Base-by-base conservation (phyloP, 2,797 vertebrate species). In the Molossus molossus region DNA sequence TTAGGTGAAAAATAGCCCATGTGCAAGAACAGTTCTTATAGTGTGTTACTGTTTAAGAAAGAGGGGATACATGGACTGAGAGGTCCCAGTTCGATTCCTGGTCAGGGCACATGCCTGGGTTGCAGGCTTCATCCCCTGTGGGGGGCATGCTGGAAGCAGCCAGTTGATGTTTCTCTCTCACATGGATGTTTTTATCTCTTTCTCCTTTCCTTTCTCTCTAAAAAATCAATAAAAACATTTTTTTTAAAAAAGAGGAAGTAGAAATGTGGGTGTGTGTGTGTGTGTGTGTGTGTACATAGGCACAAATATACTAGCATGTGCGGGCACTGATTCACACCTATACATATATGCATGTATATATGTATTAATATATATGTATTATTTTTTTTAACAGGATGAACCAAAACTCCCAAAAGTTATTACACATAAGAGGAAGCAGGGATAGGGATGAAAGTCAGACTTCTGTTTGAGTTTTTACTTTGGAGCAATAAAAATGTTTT, bases 381-480 rank as follows among this genome's bases (percentile, higher is more conserved):
- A 33, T n/a, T 72, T 50, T 50, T 64, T 53, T 0, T 17, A 91
- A 72, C 75, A 33, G 27, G 13, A 33, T 80, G 75, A 81, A 73
- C 8, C 2, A 90, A 83, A 91, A 65, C 14, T 72, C 57, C 7
- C 1, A 55, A 65, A 82, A 77, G 23, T 20, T 62, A 1, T 79
- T 82, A 60, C 1, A 23, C 50, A 5, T 29, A 67, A 67, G 60
- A 83, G 3, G 23, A 96, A 37, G 0, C 50, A 95, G 57, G 9
- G 4, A 45, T 23, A 90, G 2, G 21, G 14, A 87, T 70, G 4
- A 55, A 96, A 90, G 13, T 40, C 90, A 70, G 40, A 70, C 25
- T 73, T 79, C 14, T 57, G 11, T 37, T 76, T 82, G 60, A 87
- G 12, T 77, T 93, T 95, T 90, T 53, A 70, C 37, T 93, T 94